phyloP scores from a whole-genome alignment of 1,140 invertebrate species.

The Wiebesia pumilae region DNA sequence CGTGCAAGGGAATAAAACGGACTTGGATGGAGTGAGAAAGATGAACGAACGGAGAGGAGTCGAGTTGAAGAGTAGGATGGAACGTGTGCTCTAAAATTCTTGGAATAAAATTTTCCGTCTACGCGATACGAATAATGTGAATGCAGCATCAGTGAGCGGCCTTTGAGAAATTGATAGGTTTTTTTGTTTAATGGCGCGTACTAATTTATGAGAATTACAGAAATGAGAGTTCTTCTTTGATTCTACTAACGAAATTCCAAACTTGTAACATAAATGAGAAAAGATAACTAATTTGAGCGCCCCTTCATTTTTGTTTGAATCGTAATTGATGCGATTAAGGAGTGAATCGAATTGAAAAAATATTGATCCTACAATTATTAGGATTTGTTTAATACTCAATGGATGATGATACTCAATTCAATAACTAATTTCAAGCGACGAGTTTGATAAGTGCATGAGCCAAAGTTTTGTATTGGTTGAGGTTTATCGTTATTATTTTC shows the following conservation, averaged over 20 bases:
- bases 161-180: neutral
- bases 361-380: neutral
- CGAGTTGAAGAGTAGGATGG: neutral
- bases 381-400: too few species aligned
- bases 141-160: neutral
- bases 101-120: neutral
- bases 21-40: slow-evolving; percentile 28
- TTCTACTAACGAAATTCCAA: neutral
- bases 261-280: neutral
- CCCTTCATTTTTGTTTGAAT: neutral
- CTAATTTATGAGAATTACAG: neutral
- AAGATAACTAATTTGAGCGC: neutral
- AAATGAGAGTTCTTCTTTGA: neutral
- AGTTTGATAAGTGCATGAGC: too few species aligned
- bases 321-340: neutral
- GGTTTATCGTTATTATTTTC: too few species aligned
- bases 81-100: neutral
- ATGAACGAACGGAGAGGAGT: slow-evolving; percentile 7
- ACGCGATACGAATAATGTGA: neutral
- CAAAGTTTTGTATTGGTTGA: too few species aligned
- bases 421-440: too few species aligned
- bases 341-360: neutral
- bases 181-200: neutral
- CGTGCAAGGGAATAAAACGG: slow-evolving; percentile 12
- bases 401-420: too few species aligned